Conservation (phyloP, 2,797 vertebrate species). For the Helarctos malayanus region DNA sequence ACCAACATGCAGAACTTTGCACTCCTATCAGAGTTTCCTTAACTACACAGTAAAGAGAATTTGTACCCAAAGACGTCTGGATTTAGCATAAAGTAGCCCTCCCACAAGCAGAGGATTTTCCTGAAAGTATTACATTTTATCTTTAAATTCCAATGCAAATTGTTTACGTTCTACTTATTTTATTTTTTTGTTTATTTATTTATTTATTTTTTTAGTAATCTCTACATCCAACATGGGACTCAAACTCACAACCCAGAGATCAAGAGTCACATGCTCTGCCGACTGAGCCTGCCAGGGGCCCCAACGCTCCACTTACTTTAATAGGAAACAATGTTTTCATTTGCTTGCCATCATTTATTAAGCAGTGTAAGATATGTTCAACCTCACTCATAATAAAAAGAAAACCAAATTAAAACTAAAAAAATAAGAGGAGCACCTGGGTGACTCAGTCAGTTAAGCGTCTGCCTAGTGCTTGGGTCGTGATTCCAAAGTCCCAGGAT, state of each 20-base stretch:
- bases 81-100: constrained; percentile 15
- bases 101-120: neutral
- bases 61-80: neutral
- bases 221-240: neutral
- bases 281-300: neutral
- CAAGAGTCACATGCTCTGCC: neutral
- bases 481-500: no score
- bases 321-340: constrained; percentile 37
- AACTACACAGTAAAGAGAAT: constrained; percentile 27
- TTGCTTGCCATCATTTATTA: constrained; percentile 38
- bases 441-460: no score
- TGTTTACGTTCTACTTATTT: neutral
- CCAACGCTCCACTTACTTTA: neutral
- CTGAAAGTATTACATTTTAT: constrained; percentile 25
- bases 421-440: no score
- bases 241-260: neutral
- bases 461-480: no score
- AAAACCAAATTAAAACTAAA: constrained; percentile 60
- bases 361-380: neutral
- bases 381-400: constrained; percentile 40
- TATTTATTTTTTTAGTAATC: neutral
- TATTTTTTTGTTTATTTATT: neutral
- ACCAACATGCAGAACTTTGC: neutral
- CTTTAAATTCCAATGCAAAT: neutral
- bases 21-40: neutral